phyloP scores from a whole-genome alignment of 2,113 vertebrate genomes.

The Eulemur macaco region DNA sequence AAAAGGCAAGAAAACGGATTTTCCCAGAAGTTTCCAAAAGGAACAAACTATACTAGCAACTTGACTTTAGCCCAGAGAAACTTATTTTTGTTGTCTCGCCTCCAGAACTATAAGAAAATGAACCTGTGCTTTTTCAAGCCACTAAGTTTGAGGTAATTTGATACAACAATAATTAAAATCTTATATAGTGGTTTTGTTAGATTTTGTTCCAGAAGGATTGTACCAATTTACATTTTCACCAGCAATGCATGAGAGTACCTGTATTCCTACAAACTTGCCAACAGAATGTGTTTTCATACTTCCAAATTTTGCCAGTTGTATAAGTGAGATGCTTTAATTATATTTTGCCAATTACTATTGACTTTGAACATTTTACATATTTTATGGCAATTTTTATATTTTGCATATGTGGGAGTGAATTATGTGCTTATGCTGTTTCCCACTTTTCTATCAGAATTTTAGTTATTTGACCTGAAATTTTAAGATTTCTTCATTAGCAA shows the following conservation, averaged over 20 bases:
- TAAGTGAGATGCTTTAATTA: background rate
- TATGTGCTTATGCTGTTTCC: background rate
- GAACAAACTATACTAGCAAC: background rate
- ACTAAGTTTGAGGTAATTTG: background rate
- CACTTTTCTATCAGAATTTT: background rate
- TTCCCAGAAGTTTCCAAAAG: no score
- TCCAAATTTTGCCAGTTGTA: background rate
- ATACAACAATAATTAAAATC: background rate
- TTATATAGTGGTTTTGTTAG: background rate
- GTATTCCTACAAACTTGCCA: background rate
- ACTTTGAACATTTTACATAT: background rate
- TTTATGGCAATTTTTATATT: background rate
- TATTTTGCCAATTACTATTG: background rate
- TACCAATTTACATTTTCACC: background rate
- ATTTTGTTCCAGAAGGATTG: background rate
- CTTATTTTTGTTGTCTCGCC: background rate
- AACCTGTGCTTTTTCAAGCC: background rate
- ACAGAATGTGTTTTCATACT: background rate
- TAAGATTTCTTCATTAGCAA: background rate
- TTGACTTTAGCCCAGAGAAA: background rate
- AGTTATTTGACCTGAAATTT: background rate
- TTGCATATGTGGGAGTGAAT: background rate
- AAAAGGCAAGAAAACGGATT: background rate
- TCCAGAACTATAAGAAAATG: background rate
- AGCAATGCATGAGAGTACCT: background rate